Evolutionary conservation across 2,797 vertebrate species (phyloP), one percentile per base, ranked within the genome.

Genomic region (Rhynchonycteris naso): DNA sequence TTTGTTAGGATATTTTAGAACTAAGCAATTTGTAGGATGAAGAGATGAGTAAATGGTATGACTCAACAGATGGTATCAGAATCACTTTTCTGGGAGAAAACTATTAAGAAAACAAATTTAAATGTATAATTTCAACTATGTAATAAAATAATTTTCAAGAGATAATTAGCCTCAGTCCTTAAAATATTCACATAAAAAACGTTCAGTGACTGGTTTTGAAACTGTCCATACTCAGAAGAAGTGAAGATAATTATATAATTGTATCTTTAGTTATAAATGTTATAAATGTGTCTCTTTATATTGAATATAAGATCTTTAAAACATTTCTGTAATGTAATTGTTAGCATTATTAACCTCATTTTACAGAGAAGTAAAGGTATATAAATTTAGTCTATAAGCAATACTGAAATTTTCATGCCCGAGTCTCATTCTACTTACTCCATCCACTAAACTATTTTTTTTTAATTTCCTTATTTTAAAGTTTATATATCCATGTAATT

Each of bases 231-330:
- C 16, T 83, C 21, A 78, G 18, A 87, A 90, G 87, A 80, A 50
- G 6, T 28, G 80, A 63, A 63, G 6, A 90, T 76, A 58, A 68
- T 38, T 56, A 71, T 22, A 56, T 22, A 91, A 84, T 13, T 83
- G 4, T n/a, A 15, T 68, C n/a, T 76, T 30, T 89, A 87, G 43
- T 35, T 59, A 61, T 35, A 63, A 91, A 59, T 33, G 22, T 71
- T 38, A 68, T 16, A 87, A 90, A 47, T 50, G 18, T 78, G 5
- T 71, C 19, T 66, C 6, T 93, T 68, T 80, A 87, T 47, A 82
- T 5, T 84, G n/a, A 87, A 75, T 50, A 78, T 66, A 92, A 76
- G 43, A 94, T 56, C 38, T 88, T 95, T 86, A 74, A 86, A 90
- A 83, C 30, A 92, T 88, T 78, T 82, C 59, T 91, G 47, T 50